Base-by-base conservation (phyloP, 2,888 invertebrate species). In the Noctua comes region DNA sequence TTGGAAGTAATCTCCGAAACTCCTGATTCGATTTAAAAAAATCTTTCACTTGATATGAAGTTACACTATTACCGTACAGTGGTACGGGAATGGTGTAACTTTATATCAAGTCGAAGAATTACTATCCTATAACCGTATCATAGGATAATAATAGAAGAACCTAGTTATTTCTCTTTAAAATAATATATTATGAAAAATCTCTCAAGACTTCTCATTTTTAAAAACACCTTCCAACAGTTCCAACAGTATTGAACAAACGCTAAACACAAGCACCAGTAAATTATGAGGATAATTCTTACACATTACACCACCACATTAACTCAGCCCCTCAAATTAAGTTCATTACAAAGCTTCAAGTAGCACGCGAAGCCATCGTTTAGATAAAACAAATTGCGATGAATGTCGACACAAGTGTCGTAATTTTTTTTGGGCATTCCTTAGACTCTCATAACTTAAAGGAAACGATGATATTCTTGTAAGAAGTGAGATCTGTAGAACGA, bases 301-400 rank as follows among this genome's bases (percentile, higher is more conserved):
- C 21, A 54, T 71, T 46, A 24, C 8, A 46, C 31, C 13, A 10
- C 59, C 11, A 68, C 27, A 59, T 57, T 13, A 69, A 36, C 51
- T 6, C 27, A 54, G 31, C 31, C 68, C 51, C 71, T 31, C 74
- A 31, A 86, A 77, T 86, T 77, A 82, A 68, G 46, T 74, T 36
- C 27, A 73, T 51, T 76, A 69, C 43, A 24, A 71, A 48, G 21
- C 74, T 31, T 31, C 66, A 31, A 27, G 40, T 31, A n/a, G 31
- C 86, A 84, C 73, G 84, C 84, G 57, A 83, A 66, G 24, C 54
- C 2, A n/a, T 65, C 69, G 46, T 64, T 84, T 86, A 83, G 65
- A 82, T 74, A 72, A 82, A 72, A 77, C 51, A 46, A 81, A 81
- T 71, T 82, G 31, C 73, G 16, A 69, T 73, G 31, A 66, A 16